Conservation (phyloP, 2,888 invertebrate genomes). For the Drosophila subsilvestris region DNA sequence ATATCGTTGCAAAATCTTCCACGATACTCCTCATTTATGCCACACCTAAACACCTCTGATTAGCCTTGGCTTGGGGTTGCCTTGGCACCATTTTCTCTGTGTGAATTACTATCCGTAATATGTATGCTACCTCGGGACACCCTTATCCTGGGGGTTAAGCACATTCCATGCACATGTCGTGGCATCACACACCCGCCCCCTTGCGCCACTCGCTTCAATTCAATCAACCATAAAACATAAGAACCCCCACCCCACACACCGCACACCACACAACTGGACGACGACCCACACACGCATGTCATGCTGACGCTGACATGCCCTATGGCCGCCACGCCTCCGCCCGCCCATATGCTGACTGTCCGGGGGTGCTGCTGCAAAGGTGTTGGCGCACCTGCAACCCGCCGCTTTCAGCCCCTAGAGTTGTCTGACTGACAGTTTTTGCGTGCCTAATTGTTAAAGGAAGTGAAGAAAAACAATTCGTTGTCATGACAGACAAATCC, state of each 20-base stretch:
- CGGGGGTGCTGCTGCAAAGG: conserved; percentile 45
- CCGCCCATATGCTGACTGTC: conserved; percentile 6
- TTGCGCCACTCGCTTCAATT: conserved; percentile 59
- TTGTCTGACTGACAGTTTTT: conserved; percentile 31
- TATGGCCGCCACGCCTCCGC: conserved; percentile 46
- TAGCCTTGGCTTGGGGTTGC: background rate
- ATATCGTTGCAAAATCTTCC: background rate
- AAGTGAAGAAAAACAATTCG: conserved; percentile 54
- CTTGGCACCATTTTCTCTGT: background rate
- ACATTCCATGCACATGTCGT: background rate
- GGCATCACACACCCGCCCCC: background rate
- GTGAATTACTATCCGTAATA: background rate
- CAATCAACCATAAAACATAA: conserved; percentile 67
- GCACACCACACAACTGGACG: background rate
- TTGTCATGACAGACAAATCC: conserved; percentile 55
- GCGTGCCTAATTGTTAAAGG: conserved; percentile 73
- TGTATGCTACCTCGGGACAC: background rate
- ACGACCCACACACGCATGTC: conserved; percentile 53
- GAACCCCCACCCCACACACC: conserved; percentile 2
- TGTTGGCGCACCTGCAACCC: conserved; percentile 54
- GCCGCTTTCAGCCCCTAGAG: conserved; percentile 10
- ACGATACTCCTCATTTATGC: background rate
- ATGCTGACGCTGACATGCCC: conserved; percentile 44
- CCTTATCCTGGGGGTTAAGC: conserved; percentile 22
- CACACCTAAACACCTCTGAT: background rate